Base-by-base conservation (phyloP, 2,888 invertebrate species). In the Leucozona laternaria region DNA sequence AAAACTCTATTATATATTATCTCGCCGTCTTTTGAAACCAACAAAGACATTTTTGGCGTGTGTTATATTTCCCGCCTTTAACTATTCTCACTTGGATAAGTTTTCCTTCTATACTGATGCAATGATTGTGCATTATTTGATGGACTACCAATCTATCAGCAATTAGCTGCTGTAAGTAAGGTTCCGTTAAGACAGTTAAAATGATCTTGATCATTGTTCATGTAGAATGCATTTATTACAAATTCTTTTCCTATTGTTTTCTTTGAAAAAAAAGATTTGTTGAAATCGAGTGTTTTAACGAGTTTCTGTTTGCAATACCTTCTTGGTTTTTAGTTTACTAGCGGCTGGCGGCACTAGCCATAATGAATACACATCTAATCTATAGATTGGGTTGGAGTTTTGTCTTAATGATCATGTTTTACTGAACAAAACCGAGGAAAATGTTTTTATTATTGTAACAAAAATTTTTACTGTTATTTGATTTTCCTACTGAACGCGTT, bases 241-340 rank as follows among this genome's bases (percentile, higher is more conserved):
- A 53, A 53, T 53, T 53, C 53, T 25, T 25, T 53, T 53, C 20
- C 22, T 53, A 25, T 0, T 50, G 11, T 25, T 25, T 22, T 50
- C 6, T 28, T 22, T 2, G 13, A 5, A 8, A 50, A 50, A 50
- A 50, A 13, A 50, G 25, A 25, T 5, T 25, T 53, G 53, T 28
- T 53, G 53, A 53, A 53, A 53, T 53, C 28, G 2, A 53, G 25
- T 28, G 25, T 53, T 53, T 53, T 25, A 53, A 53, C 53, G 53
- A 53, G 25, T 28, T 53, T 53, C n/a, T 28, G 28, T 53, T 53
- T 53, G 53, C 25, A 53, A 53, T 28, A 53, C 0, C 53, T 53
- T 53, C 15, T 11, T 31, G 1, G 7, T 31, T 31, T 17, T 10
- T 8, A 17, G 10, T 45, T 3, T 45, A 45, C 45, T 45, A 8